A percentile compares a stretch with the other conserved stretches of the same genome.
Evolutionary conservation across 2,113 vertebrate species (phyloP).

Genomic region (Corythoichthys haematopterus): DNA sequence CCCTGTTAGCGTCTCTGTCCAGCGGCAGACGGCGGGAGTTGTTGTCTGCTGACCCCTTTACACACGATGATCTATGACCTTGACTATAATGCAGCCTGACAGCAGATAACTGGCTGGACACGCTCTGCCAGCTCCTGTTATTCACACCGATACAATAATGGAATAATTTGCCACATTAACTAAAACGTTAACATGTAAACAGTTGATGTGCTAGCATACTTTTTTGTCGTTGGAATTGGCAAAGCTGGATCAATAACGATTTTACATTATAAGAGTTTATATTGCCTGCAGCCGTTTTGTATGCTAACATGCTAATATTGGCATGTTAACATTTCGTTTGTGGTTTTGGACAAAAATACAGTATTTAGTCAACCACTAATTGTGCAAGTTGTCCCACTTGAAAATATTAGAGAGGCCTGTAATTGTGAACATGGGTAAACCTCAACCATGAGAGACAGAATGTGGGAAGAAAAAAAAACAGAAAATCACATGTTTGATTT

Average conservation of each 20-base stretch:
- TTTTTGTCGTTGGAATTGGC: too few species aligned
- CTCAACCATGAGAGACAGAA: too few species aligned
- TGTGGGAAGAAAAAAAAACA: too few species aligned
- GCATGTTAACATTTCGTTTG: too few species aligned
- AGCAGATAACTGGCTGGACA: constrained; percentile 30
- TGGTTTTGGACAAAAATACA: too few species aligned
- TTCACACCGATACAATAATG: not conserved
- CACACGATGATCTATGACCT: constrained; percentile 52
- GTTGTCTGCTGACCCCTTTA: constrained; percentile 58
- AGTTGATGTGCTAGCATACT: not conserved
- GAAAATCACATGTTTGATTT: too few species aligned
- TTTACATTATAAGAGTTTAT: not conserved
- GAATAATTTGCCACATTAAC: not conserved
- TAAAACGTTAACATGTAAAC: not conserved
- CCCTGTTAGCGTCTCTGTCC: constrained; percentile 63
- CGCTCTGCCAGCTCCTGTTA: not conserved
- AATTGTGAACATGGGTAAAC: too few species aligned
- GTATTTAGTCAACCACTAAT: too few species aligned
- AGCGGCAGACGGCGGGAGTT: constrained; percentile 45
- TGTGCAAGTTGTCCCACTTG: too few species aligned
- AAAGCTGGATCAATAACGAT: not conserved
- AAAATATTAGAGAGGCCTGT: too few species aligned
- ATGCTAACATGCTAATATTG: too few species aligned
- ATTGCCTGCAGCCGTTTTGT: too few species aligned
- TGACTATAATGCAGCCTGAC: constrained; percentile 39